Base-by-base conservation (phyloP, 2,113 vertebrate species). In the Sitta europaea region DNA sequence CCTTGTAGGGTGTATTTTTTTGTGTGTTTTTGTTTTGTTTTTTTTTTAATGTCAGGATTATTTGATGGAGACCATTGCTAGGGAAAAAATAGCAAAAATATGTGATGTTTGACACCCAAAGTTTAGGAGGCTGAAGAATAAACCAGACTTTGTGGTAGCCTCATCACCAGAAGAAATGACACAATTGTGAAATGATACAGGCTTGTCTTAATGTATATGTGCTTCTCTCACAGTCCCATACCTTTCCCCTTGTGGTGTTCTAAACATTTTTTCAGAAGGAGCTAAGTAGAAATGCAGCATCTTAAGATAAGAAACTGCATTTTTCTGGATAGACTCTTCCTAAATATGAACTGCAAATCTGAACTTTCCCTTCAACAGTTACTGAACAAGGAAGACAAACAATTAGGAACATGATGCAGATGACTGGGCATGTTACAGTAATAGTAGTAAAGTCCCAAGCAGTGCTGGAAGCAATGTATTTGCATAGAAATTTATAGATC, bases 21-120 rank as follows among this genome's bases (percentile, higher is more conserved):
- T 7, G 2, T n/a, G 2, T 21, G n/a, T 3, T n/a, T 14, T 0
- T 54, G 42, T 18, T 14, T 20, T 48, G 12, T 10, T 22, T 35
- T 24, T 15, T 6, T 24, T 40, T 62, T 28, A 28, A 33, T 53
- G 25, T 79, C 27, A 50, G 12, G 55, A 45, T 45, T 70, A 47
- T 35, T 50, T 82, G 55, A 40, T 4, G 54, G 59, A 85, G 19
- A n/a, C 29, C 40, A 17, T 47, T 70, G 16, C 42, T 66, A n/a
- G 48, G 42, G 38, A 61, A 91, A 31, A 33, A 25, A 63, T 58
- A 11, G 35, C 24, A 23, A 81, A 75, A 70, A 84, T 25, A 29
- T 8, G 12, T 57, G 20, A 17, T 19, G 42, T 42, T n/a, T 86
- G 35, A 36, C 25, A 40, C 23, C 6, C 36, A 18, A 84, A 77